Conservation (phyloP, 2,113 vertebrate genomes). For the Alethe castanea region DNA sequence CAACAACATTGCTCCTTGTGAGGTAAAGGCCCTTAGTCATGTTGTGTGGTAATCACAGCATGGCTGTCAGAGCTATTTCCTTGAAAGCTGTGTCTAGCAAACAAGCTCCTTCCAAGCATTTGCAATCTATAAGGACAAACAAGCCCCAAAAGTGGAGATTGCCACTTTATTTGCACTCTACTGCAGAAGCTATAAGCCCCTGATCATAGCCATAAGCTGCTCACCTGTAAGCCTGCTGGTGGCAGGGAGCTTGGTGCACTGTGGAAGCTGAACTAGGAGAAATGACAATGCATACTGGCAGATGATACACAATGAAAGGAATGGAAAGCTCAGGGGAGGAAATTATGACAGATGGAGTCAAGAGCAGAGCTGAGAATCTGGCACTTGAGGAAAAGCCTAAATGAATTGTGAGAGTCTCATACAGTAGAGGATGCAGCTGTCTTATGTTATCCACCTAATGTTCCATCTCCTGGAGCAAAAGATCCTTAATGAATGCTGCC, state of each 20-base stretch:
- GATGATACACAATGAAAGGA: background rate
- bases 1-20: background rate
- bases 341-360: slow-evolving; percentile 33
- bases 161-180: background rate
- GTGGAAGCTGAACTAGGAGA: background rate
- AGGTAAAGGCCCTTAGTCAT: background rate
- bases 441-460: slow-evolving; percentile 20
- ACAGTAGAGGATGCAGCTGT: slow-evolving; percentile 34
- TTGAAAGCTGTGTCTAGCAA: background rate
- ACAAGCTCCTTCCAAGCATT: background rate
- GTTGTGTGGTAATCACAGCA: background rate
- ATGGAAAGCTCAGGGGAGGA: slow-evolving; percentile 20
- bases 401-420: slow-evolving; percentile 33
- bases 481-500: slow-evolving; percentile 1
- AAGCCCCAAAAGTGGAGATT: background rate
- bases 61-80: background rate
- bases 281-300: background rate
- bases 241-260: background rate
- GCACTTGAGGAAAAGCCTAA: slow-evolving; percentile 33
- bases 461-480: slow-evolving; percentile 22
- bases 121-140: background rate
- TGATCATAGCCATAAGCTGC: background rate
- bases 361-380: slow-evolving; percentile 26
- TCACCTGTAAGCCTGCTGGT: background rate
- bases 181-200: background rate